Base-by-base conservation (phyloP, 1,140 invertebrate genomes). In the Battus philenor region DNA sequence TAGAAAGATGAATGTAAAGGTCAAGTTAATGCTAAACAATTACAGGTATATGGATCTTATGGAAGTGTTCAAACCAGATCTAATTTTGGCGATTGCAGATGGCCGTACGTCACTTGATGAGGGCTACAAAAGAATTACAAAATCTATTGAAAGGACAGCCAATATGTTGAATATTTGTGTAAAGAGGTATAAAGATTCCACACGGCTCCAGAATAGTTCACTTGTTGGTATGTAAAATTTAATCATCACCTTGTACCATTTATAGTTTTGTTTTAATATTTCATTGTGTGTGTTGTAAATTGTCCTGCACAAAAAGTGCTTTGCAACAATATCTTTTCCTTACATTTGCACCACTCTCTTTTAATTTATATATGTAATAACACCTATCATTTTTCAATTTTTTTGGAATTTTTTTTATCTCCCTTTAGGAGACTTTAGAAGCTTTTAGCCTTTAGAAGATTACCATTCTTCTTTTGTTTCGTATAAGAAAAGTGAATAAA, bases 31-130 rank as follows among this genome's bases (percentile, higher is more conserved):
- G 30, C 16, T 53, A 34, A 48, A 62, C 45, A 50, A 57, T 68
- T 67, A 68, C 79, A 88, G 86, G 47, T 95, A 94, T 75, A 92
- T 95, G 90, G 87, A 93, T 59, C 67, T 93, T 26, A 89, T 95
- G 26, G 91, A 95, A 83, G 74, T 87, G 50, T 91, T 93, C 68
- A 90, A 91, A 78, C 94, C 94, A 32, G 92, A 95, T 78, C 89
- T 93, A 58, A 95, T 93, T 82, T 89, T 93, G 65, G 90, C 91
- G 10, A 81, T 97, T 44, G 91, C 90, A 71, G 94, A 97, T 88
- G 90, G 92, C n/a, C 93, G 95, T 59, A 95, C 92, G 15, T 89
- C 93, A 64, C 59, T 80, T 2, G 73, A 87, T 10, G 92, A 91
- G 55, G 79, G 89, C 0, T 88, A 88, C 24, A 96, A 95, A 74